Evolutionary conservation across 2,113 vertebrate species (phyloP).

Genomic region (Otocyon megalotis): DNA sequence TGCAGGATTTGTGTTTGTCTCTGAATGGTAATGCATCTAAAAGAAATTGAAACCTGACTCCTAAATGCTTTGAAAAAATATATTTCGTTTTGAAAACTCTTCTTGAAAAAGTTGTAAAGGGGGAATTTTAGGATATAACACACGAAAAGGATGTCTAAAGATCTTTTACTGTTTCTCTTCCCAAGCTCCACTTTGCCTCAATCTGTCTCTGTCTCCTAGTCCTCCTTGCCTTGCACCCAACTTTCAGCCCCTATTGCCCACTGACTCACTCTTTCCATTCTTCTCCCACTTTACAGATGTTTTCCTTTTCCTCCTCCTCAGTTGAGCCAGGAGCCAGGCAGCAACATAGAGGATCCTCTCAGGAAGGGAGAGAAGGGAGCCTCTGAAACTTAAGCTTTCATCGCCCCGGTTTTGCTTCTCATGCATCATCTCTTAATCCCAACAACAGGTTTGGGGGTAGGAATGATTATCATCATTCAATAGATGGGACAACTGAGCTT

Average conservation of each 20-base stretch:
- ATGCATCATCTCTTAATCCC: neutral
- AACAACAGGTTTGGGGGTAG: constrained; percentile 33
- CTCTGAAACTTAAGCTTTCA: neutral
- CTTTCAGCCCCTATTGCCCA: neutral
- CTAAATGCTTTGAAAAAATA: constrained; percentile 22
- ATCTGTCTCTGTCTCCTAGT: neutral
- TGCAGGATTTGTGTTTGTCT: neutral
- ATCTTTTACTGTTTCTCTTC: neutral
- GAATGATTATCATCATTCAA: neutral
- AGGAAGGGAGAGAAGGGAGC: neutral
- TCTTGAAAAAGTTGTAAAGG: constrained; percentile 5
- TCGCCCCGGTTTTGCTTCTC: neutral
- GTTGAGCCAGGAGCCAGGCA: neutral
- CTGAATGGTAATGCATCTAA: neutral
- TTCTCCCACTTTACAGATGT: neutral
- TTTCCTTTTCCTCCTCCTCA: neutral
- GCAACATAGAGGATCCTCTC: neutral
- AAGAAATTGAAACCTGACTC: constrained; percentile 1
- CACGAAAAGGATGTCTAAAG: neutral
- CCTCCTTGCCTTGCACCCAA: rapidly evolving
- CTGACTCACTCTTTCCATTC: neutral
- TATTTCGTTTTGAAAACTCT: constrained; percentile 15
- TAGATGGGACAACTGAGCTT: constrained; percentile 42
- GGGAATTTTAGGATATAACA: neutral
- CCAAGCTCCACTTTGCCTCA: neutral